phyloP scores from a whole-genome alignment of 2,113 vertebrate genomes.

The Penelope pileata region DNA sequence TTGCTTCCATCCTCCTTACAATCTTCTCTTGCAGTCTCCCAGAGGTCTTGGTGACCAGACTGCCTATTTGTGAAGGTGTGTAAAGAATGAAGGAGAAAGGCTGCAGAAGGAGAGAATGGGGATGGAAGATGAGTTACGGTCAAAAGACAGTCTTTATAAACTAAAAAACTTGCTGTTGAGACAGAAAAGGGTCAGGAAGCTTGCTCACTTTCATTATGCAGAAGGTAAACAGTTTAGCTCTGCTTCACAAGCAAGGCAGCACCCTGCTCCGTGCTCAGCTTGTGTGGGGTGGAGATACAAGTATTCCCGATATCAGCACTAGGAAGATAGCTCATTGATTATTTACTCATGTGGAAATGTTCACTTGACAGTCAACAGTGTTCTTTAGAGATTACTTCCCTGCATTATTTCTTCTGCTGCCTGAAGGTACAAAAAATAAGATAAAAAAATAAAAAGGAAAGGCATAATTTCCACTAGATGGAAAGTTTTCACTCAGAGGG shows the following conservation, averaged over 20 bases:
- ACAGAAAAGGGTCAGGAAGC: not conserved
- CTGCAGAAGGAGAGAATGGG: not conserved
- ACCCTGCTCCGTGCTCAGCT: not conserved
- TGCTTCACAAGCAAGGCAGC: not conserved
- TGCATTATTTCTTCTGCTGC: not conserved
- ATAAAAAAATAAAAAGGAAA: not conserved
- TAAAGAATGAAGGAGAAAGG: not conserved
- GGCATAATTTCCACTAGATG: no score
- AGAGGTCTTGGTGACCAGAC: not conserved
- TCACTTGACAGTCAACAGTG: not conserved
- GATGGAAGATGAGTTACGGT: not conserved
- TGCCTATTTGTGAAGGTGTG: rapidly evolving
- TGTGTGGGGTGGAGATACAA: not conserved
- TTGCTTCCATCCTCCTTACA: not conserved
- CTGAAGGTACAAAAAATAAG: not conserved
- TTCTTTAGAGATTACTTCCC: not conserved
- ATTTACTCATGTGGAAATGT: not conserved
- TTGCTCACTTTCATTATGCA: not conserved
- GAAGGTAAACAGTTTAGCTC: not conserved
- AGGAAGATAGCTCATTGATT: not conserved
- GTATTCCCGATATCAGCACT: not conserved
- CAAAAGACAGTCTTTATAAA: not conserved
- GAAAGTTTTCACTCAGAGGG: no score
- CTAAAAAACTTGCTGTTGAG: not conserved
- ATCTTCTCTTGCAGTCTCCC: not conserved